These are phyloP conservation scores for Nesospiza acunhae DNA, from an alignment of 2,113 vertebrate species.

Conservation along the genomic window DNA sequence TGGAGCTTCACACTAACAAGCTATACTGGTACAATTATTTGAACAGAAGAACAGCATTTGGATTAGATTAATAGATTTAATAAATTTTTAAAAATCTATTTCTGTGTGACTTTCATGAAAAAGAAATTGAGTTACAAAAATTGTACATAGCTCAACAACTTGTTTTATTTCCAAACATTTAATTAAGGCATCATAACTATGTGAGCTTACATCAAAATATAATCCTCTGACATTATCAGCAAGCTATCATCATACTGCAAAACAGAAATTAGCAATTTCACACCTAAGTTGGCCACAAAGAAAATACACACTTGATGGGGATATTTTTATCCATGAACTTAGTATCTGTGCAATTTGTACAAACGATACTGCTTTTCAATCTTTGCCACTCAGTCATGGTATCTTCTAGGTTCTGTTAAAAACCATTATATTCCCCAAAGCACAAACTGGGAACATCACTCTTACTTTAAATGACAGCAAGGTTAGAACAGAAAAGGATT, in stretches of 20 bases:
- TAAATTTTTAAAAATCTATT: not conserved
- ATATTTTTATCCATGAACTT: not conserved
- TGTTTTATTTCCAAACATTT: not conserved
- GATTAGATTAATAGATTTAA: not conserved
- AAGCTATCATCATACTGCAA: not conserved
- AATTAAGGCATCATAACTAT: slow-evolving; percentile 26
- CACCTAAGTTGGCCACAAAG: not conserved
- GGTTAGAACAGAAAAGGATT: not conserved
- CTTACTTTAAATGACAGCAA: not conserved
- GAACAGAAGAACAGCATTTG: not conserved
- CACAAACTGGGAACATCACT: not conserved
- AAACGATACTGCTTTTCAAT: not conserved
- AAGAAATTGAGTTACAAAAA: not conserved
- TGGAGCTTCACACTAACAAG: not conserved
- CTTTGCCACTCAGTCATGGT: not conserved
- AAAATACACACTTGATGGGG: not conserved
- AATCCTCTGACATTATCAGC: not conserved
- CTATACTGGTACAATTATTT: not conserved
- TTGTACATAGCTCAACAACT: not conserved
- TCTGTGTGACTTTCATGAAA: not conserved
- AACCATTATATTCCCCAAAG: not conserved
- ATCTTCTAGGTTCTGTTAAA: not conserved
- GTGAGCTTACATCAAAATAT: not conserved
- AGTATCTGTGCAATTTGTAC: not conserved
- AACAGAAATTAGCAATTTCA: slow-evolving; percentile 8